Conservation (phyloP, 2,113 vertebrate species). For the Nettapus auritus region DNA sequence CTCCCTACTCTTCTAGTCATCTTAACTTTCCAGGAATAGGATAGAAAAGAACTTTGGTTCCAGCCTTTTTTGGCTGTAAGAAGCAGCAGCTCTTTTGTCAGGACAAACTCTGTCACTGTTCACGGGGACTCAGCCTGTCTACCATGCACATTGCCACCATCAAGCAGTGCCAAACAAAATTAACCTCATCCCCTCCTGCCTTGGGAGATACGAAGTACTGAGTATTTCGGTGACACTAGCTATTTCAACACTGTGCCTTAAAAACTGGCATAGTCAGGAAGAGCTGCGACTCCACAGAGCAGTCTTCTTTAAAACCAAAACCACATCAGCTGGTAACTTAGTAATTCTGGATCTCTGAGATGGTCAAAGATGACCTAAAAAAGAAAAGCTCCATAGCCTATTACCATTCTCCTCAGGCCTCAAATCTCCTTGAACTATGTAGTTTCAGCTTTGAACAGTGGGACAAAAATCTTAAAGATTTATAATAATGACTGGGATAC, state of each 20-base stretch:
- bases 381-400: not conserved
- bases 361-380: not conserved
- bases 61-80: not conserved
- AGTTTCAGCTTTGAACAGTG: not conserved
- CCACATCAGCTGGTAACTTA: not conserved
- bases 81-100: not conserved
- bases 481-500: not conserved
- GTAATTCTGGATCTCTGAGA: not conserved
- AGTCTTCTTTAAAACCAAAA: not conserved
- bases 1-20: not conserved
- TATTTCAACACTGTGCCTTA: not conserved
- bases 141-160: rapidly evolving
- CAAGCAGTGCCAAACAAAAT: not conserved
- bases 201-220: not conserved
- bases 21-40: not conserved
- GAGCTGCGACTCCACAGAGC: not conserved
- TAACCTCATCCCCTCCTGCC: not conserved
- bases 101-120: not conserved
- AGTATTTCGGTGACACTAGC: not conserved
- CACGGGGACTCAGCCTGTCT: not conserved
- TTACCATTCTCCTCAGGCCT: not conserved
- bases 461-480: not conserved
- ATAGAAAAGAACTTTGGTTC: not conserved
- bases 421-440: not conserved
- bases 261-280: not conserved